Base-by-base conservation (phyloP, 2,797 vertebrate species). In the Pseudochromis fuscus region DNA sequence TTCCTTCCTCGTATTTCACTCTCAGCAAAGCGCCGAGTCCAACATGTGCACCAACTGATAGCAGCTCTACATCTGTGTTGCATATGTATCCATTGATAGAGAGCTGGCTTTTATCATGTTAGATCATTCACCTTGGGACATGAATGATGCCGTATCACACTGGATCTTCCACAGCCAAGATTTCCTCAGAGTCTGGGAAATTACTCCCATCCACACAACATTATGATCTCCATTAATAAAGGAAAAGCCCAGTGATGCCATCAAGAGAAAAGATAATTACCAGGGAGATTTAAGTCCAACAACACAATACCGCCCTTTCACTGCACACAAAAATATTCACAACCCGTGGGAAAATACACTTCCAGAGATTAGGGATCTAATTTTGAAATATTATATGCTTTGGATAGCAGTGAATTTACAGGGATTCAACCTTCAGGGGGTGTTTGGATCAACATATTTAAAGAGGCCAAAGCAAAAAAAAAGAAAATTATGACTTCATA, bases 151-250 rank as follows among this genome's bases (percentile, higher is more conserved):
- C 19, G 16, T 71, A 82, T 78, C 72, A 53, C 69, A 71, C 71
- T 78, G 55, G 67, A 85, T 88, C 83, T 80, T 67, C 58, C 40
- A 10, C 55, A 48, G 77, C 77, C 75, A 59, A 79, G 83, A 87
- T 90, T 85, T 88, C 89, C 84, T 86, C 61, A 0, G 84, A 83
- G 87, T 75, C 65, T 31, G 44, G 72, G 63, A 86, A 85, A 89
- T 60, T 19, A 81, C 76, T 86, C 63, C 72, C 64, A 67, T 85
- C 87, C 19, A 50, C 40, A 51, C 45, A 71, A 37, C 72, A 67
- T 87, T 86, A 88, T 84, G 70, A 82, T 89, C 62, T 82, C 72
- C 77, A 85, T 87, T 89, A 90, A 88, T 87, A 87, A 88, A 83
- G 69, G 49, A 77, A 64, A 83, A 82, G 66, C 87, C 77, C 79